These are phyloP conservation scores for Drosophila lutescens DNA, from an alignment of 2,888 invertebrate species.

Conservation along the genomic window DNA sequence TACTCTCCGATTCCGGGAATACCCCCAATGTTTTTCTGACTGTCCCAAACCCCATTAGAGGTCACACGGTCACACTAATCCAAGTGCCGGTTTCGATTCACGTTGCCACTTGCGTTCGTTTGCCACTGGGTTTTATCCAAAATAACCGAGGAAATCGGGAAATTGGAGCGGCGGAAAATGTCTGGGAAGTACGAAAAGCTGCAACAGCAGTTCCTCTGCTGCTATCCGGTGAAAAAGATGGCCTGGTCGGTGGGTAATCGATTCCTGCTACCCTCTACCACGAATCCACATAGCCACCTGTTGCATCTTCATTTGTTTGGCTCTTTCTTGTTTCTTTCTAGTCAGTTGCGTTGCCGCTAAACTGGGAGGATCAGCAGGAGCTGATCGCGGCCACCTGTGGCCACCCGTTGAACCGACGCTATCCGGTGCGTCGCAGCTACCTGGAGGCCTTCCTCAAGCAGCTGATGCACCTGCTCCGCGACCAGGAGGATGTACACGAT, in stretches of 20 bases:
- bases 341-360: constrained; percentile 53
- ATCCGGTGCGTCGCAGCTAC: constrained; percentile 88
- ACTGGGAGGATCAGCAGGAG: constrained; percentile 86
- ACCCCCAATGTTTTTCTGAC: not conserved
- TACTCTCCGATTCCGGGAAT: not conserved
- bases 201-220: constrained; percentile 79
- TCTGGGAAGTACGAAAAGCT: constrained; percentile 53
- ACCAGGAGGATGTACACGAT: constrained; percentile 87
- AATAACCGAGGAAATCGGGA: not conserved
- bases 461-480: constrained; percentile 87
- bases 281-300: constrained; percentile 4
- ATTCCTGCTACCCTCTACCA: too few relatives aligned
- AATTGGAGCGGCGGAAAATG: constrained; percentile 12
- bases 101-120: not conserved
- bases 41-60: not conserved
- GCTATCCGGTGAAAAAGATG: constrained; percentile 79
- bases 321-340: constrained; percentile 15
- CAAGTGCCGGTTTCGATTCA: constrained; percentile 1
- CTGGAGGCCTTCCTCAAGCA: constrained; percentile 88
- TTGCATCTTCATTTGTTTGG: not conserved
- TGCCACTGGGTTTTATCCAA: not conserved
- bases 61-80: not conserved
- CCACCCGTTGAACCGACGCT: constrained; percentile 85
- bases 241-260: constrained; percentile 58
- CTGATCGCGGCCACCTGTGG: constrained; percentile 87